A percentile compares a stretch with the other conserved stretches of the same genome.
Evolutionary conservation across 1,140 invertebrate genomes (phyloP).

Genomic region (Drosophila paulistorum): DNA sequence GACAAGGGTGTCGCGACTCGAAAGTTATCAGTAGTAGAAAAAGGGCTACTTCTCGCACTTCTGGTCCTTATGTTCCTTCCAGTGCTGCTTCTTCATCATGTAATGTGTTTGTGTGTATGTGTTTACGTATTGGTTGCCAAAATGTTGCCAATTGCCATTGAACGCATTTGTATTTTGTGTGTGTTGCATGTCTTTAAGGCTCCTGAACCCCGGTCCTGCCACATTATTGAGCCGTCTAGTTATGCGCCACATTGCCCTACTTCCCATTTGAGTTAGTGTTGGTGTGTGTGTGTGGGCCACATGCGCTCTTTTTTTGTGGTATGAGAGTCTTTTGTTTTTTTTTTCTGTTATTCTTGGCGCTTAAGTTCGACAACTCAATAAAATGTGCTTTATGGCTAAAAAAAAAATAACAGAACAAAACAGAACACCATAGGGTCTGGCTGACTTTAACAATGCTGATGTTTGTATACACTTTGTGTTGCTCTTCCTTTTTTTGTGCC

Average conservation of each 20-base stretch:
- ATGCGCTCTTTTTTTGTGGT: conserved; percentile 43
- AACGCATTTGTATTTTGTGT: conserved; percentile 50
- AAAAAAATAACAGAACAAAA: conserved; percentile 37
- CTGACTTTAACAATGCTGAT: too few species aligned
- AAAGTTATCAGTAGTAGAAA: conserved; percentile 60
- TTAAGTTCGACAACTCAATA: conserved; percentile 83
- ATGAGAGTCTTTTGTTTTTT: conserved; percentile 6
- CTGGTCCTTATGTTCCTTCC: neutral
- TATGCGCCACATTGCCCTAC: conserved; percentile 76
- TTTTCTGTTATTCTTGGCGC: conserved; percentile 63
- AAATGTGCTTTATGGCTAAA: conserved; percentile 81
- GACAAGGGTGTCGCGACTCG: conserved; percentile 48
- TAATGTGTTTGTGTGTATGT: conserved; percentile 32
- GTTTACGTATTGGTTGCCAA: conserved; percentile 55
- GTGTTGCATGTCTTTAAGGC: conserved; percentile 60
- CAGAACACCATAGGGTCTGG: too few species aligned
- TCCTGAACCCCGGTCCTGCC: conserved; percentile 26
- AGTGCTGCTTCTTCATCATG: conserved; percentile 7
- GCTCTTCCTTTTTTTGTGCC: too few species aligned
- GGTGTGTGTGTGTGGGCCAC: conserved; percentile 28
- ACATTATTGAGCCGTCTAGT: conserved; percentile 73
- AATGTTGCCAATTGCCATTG: conserved; percentile 70
- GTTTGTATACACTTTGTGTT: too few species aligned
- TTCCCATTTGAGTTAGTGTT: conserved; percentile 2
- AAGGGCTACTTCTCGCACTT: conserved; percentile 30